Percentiles rank a stretch among this genome's conserved stretches.
phyloP scores from a whole-genome alignment of 2,888 invertebrate genomes.

The Lacanobia oleracea region DNA sequence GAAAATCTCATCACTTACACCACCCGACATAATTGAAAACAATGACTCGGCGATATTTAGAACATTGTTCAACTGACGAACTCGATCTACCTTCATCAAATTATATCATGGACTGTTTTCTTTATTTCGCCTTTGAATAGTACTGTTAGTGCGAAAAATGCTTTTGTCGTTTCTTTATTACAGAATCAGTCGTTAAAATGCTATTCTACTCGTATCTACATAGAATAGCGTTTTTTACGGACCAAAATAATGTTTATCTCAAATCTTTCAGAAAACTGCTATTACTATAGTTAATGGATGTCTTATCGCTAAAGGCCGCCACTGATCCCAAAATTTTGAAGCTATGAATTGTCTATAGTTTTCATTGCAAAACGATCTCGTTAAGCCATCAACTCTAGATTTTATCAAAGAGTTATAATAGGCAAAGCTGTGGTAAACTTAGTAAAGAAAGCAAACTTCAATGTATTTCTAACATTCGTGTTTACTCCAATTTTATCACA shows the following conservation, averaged over 20 bases:
- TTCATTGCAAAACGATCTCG: neutral
- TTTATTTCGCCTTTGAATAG: conserved; percentile 32
- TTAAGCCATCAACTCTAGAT: neutral
- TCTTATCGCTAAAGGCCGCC: too few relatives aligned
- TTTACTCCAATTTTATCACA: conserved; percentile 20
- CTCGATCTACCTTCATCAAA: conserved; percentile 62
- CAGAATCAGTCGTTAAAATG: neutral
- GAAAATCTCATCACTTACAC: conserved; percentile 60
- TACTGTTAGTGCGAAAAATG: neutral
- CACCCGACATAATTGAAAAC: conserved; percentile 66
- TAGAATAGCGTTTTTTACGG: neutral
- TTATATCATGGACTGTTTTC: conserved; percentile 58
- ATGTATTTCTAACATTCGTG: neutral
- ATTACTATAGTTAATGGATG: too few relatives aligned
- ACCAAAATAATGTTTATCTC: too few relatives aligned
- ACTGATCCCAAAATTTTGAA: too few relatives aligned
- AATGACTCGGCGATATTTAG: conserved; percentile 72
- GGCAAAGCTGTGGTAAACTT: neutral
- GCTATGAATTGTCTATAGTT: too few relatives aligned
- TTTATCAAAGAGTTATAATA: neutral
- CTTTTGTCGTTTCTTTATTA: conserved; percentile 5
- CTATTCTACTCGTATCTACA: neutral
- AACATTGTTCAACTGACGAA: conserved; percentile 66
- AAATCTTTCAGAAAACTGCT: too few relatives aligned
- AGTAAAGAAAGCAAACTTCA: conserved; percentile 2